phyloP scores from a whole-genome alignment of 2,113 vertebrate genomes.

The Myotis brandtii region DNA sequence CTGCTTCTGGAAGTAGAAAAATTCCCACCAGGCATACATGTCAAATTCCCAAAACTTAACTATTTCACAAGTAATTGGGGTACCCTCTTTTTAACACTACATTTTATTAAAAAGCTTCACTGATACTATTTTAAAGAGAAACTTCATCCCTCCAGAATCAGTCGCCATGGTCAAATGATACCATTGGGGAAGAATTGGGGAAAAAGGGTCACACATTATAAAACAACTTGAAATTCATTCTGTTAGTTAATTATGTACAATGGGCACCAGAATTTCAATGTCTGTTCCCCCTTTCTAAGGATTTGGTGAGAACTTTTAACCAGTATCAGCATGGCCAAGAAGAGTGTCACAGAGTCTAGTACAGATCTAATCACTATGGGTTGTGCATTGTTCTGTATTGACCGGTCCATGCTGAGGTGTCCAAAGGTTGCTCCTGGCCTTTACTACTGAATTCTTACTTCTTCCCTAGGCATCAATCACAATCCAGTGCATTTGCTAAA shows the following conservation, averaged over 20 bases:
- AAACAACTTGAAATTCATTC: background rate
- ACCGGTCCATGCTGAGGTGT: background rate
- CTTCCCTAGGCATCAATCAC: background rate
- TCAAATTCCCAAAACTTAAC: background rate
- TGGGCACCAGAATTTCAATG: background rate
- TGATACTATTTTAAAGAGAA: background rate
- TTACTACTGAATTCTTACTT: background rate
- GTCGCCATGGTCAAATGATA: background rate
- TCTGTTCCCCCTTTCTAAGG: background rate
- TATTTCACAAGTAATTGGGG: background rate
- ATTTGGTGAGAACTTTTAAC: background rate
- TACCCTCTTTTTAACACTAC: background rate
- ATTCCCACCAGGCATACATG: background rate
- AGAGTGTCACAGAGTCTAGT: background rate
- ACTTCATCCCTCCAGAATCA: background rate
- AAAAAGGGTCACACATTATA: background rate
- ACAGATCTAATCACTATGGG: background rate
- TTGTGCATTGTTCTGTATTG: background rate
- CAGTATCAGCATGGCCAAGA: background rate
- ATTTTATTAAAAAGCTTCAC: background rate
- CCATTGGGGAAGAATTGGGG: background rate
- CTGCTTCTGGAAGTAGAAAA: background rate
- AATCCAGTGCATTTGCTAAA: too few relatives aligned
- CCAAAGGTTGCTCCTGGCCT: background rate
- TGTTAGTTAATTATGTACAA: background rate